Percentiles rank a stretch among this genome's conserved stretches.
phyloP scores from a whole-genome alignment of 2,888 invertebrate genomes.

The Latrodectus elegans region DNA sequence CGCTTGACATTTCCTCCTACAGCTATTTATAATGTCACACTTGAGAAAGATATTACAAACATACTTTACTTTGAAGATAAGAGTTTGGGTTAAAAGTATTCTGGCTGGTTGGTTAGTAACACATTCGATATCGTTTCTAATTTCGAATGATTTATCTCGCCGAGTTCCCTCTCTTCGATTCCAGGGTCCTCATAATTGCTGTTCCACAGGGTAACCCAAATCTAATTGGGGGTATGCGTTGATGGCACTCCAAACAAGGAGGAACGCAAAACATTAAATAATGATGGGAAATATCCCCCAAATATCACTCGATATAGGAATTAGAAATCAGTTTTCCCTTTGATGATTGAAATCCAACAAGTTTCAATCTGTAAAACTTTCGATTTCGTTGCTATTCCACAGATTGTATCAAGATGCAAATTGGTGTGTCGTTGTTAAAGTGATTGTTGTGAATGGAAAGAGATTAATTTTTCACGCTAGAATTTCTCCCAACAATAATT shows the following conservation, averaged over 20 bases:
- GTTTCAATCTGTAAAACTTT: not conserved
- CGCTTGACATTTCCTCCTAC: too few species aligned
- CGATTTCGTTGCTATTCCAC: too few species aligned
- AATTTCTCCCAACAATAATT: too few species aligned
- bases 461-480: too few species aligned
- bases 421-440: too few species aligned
- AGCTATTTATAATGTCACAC: too few species aligned
- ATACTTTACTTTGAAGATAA: too few species aligned
- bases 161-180: not conserved
- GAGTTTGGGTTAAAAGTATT: too few species aligned
- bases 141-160: slow-evolving; percentile 44
- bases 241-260: slow-evolving; percentile 32
- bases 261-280: slow-evolving; percentile 44
- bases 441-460: too few species aligned
- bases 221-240: slow-evolving; percentile 28
- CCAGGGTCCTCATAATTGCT: slow-evolving; percentile 30
- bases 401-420: too few species aligned
- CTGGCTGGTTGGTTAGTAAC: too few species aligned
- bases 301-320: slow-evolving; percentile 10
- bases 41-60: too few species aligned
- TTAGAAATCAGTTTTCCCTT: slow-evolving; percentile 1
- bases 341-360: not conserved
- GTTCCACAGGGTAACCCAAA: slow-evolving; percentile 39
- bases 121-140: slow-evolving; percentile 37
- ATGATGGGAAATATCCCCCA: slow-evolving; percentile 29